These are phyloP conservation scores for Oreocharis arfaki DNA, from an alignment of 2,113 vertebrate genomes.

Conservation along the genomic window DNA sequence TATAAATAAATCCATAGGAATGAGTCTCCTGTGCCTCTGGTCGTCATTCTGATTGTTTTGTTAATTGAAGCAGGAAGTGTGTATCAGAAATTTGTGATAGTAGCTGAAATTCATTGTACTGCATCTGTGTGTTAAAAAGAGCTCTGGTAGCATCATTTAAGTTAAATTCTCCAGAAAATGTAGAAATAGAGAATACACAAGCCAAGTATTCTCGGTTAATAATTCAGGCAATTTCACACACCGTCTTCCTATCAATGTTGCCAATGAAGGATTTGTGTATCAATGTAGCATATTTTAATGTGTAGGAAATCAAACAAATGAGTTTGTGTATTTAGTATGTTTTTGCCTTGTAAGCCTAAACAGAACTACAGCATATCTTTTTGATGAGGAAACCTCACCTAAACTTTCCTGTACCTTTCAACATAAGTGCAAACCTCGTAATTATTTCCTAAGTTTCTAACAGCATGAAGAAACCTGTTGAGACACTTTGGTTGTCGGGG, in stretches of 20 bases:
- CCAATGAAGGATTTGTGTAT: neutral
- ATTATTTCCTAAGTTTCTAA: neutral
- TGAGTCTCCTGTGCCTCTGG: accelerated
- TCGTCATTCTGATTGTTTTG: neutral
- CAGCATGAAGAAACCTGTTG: neutral
- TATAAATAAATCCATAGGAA: neutral
- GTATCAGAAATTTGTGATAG: neutral
- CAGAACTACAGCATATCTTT: neutral
- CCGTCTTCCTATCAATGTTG: neutral
- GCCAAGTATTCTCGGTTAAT: neutral
- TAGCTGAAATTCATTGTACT: neutral
- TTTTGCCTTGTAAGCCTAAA: neutral
- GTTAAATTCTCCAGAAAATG: neutral
- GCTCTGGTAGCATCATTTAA: neutral
- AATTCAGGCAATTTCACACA: neutral
- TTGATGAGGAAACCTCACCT: neutral
- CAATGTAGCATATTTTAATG: neutral
- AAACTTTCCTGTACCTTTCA: neutral
- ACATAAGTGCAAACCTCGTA: neutral
- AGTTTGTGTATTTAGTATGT: neutral
- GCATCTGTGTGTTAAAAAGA: neutral
- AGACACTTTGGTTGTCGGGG: neutral
- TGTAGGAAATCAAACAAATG: neutral
- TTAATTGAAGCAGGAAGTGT: neutral
- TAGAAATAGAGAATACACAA: neutral